These are phyloP conservation scores for Cephus runcator DNA, from an alignment of 2,888 invertebrate genomes.

Conservation along the genomic window DNA sequence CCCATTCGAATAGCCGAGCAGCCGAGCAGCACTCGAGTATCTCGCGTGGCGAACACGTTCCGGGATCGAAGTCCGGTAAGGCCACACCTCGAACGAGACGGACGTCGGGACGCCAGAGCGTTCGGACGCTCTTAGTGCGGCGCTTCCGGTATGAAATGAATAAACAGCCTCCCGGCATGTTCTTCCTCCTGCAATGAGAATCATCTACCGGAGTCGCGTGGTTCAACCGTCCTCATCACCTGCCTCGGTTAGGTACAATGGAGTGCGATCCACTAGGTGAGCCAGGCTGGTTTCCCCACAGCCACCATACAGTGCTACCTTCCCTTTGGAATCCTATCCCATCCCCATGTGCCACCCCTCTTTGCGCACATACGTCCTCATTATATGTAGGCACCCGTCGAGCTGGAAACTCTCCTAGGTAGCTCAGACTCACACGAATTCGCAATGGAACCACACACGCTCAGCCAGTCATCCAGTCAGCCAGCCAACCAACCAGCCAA, in stretches of 20 bases:
- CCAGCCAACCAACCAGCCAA: not conserved
- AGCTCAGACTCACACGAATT: conserved; percentile 3
- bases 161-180: too few relatives aligned
- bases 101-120: too few relatives aligned
- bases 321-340: not conserved
- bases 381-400: conserved; percentile 53
- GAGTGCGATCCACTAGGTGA: conserved; percentile 54
- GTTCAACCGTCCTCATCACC: conserved; percentile 65
- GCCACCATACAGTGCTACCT: conserved; percentile 25
- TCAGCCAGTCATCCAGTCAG: conserved; percentile 1
- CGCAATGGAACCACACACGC: conserved; percentile 19
- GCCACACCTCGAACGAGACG: too few relatives aligned
- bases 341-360: conserved; percentile 40
- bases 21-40: too few relatives aligned
- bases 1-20: too few relatives aligned
- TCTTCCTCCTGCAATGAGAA: conserved; percentile 38
- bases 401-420: not conserved
- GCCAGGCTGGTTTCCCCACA: conserved; percentile 46
- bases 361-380: conserved; percentile 55
- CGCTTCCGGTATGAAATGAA: too few relatives aligned
- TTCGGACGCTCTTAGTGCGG: too few relatives aligned
- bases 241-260: conserved; percentile 59
- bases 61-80: too few relatives aligned
- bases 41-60: too few relatives aligned
- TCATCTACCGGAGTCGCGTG: conserved; percentile 58